These are phyloP conservation scores for Eulemur albifrons DNA, from an alignment of 2,797 vertebrate species.

Conservation along the genomic window DNA sequence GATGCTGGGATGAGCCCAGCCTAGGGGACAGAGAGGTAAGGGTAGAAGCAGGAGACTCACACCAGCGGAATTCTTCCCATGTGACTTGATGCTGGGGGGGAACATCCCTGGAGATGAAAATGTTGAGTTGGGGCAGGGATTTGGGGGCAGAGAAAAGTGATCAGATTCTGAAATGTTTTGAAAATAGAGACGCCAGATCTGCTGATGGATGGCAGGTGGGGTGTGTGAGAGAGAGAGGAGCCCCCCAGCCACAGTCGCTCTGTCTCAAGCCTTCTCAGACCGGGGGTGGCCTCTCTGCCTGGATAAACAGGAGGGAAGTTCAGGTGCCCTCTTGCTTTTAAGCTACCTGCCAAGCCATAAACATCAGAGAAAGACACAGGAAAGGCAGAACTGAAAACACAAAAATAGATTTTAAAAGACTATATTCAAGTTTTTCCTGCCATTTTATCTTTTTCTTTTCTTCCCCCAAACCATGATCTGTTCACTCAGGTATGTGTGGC, in stretches of 20 bases:
- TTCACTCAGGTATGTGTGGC: background rate
- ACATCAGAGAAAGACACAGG: constrained; percentile 33
- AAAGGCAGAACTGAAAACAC: constrained; percentile 42
- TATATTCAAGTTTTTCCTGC: constrained; percentile 60
- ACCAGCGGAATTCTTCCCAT: background rate
- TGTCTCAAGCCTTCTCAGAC: background rate
- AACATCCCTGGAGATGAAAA: background rate
- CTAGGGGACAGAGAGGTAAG: background rate
- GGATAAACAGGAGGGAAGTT: background rate
- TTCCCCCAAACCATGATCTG: background rate
- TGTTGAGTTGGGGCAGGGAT: background rate
- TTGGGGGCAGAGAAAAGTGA: background rate
- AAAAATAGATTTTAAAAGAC: constrained; percentile 50
- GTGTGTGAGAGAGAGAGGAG: background rate
- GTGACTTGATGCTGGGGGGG: background rate
- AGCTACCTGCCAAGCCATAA: constrained; percentile 27
- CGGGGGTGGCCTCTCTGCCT: background rate
- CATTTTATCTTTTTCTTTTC: background rate
- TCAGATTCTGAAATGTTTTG: background rate
- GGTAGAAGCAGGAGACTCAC: background rate
- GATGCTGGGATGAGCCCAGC: background rate
- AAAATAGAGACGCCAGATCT: background rate
- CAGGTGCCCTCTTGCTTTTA: constrained; percentile 2
- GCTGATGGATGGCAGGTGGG: background rate
- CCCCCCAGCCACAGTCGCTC: background rate